Evolutionary conservation across 2,113 vertebrate genomes (phyloP).

Genomic region (Cisticola juncidis): DNA sequence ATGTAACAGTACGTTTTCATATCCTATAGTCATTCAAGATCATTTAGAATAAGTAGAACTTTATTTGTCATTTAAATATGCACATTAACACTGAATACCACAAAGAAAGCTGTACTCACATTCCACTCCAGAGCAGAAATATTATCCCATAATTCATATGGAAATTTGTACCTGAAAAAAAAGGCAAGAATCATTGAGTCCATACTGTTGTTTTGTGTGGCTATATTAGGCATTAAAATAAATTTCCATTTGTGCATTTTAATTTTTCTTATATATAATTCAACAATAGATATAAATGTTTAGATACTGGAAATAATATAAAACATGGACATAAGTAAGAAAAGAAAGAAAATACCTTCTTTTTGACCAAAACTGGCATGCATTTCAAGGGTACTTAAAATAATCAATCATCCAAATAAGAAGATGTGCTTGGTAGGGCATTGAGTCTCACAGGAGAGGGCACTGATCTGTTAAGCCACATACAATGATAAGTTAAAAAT

Average conservation of each 20-base stretch:
- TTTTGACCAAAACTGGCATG: neutral
- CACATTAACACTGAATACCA: neutral
- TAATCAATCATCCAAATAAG: neutral
- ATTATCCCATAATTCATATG: conserved; percentile 38
- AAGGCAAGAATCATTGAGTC: neutral
- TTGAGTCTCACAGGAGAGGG: neutral
- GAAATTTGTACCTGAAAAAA: conserved; percentile 46
- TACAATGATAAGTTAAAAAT: neutral
- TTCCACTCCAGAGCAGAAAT: conserved; percentile 26
- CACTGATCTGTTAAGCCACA: neutral
- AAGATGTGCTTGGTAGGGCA: neutral
- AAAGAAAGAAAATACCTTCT: neutral
- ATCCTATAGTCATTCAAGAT: neutral
- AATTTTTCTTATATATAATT: neutral
- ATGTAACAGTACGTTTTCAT: neutral
- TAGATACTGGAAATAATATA: neutral
- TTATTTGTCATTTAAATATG: conserved; percentile 62
- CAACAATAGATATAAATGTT: neutral
- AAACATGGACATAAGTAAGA: neutral
- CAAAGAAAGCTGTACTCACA: neutral
- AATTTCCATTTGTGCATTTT: neutral
- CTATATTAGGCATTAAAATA: neutral
- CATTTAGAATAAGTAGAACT: conserved; percentile 47
- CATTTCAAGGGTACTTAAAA: conserved; percentile 1
- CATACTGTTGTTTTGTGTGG: neutral